Evolutionary conservation across 23 tunicate species (phyloP), one percentile per base, ranked within the genome.

Genomic region (Styela clava): DNA sequence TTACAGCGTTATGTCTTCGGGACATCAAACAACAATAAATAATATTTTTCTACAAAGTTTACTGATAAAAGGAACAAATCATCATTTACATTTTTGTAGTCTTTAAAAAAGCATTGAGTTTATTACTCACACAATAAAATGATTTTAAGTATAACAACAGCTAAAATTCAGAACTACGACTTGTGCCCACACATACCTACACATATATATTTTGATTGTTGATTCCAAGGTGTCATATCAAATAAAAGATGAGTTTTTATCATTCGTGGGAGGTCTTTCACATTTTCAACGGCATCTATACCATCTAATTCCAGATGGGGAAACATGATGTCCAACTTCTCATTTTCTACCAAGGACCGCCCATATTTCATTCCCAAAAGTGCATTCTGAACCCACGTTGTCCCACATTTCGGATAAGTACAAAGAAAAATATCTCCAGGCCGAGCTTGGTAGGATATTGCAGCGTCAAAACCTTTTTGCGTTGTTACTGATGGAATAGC

Each of bases 361-460:
- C 79, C 68, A 69, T 79, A 79, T 62, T 37, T 44, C 35, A 86
- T 63, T 62, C 73, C 64, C 30, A 79, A 73, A n/a, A 86, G 23
- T 33, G 73, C 73, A 68, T 86, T 86, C 37, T 52, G 61, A 19
- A 72, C 28, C 90, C 90, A 86, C 2, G 90, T 86, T 30, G 90
- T 86, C 24, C 90, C 90, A 37, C 70, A 44, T 73, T 86, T 86
- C 25, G 85, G 90, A 61, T 79, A 86, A 9, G 90, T 52, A 16
- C 61, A 83, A 21, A 71, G 33, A 63, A 86, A 86, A 1, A 35
- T 29, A 73, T 86, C 90, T 5, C 64, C 85, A 24, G 67, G 24
- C 26, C 23, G 29, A 7, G 90, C 35, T 35, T 86, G 62, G 74
- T 33, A 86, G 21, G 28, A 52, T 31, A 86, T 26, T 3, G 84